Conservation (phyloP, 2,888 invertebrate species). For the Heteropelma amictum region DNA sequence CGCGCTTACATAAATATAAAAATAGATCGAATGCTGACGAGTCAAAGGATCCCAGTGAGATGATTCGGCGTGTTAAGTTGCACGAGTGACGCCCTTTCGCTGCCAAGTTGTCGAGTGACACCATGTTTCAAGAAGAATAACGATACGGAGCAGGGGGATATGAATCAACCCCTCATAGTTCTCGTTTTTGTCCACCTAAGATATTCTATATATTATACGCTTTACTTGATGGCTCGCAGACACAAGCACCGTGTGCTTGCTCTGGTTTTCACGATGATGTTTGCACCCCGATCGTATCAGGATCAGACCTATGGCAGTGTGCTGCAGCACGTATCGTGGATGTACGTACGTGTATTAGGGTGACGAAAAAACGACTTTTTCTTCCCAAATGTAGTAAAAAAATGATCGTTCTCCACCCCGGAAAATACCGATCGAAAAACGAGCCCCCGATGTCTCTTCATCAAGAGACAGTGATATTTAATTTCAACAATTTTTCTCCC, state of each 20-base stretch:
- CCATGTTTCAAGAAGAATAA: conserved; percentile 17
- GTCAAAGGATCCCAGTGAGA: background rate
- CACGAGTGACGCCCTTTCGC: background rate
- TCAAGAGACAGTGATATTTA: too few relatives aligned
- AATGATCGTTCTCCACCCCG: too few relatives aligned
- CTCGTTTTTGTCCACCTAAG: conserved; percentile 5
- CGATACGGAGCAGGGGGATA: conserved; percentile 31
- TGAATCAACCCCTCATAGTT: conserved; percentile 41
- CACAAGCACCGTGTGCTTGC: conserved; percentile 11
- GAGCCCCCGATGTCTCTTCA: too few relatives aligned
- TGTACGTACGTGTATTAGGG: too few relatives aligned
- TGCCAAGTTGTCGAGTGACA: background rate
- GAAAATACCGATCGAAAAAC: too few relatives aligned
- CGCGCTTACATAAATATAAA: conserved; percentile 8
- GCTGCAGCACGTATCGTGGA: too few relatives aligned
- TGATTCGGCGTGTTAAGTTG: background rate
- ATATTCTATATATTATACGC: conserved; percentile 25
- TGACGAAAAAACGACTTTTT: too few relatives aligned
- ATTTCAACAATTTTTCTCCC: too few relatives aligned
- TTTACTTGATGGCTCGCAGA: conserved; percentile 23
- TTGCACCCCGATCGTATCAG: conserved; percentile 42
- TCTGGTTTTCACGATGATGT: conserved; percentile 36
- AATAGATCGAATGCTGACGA: background rate
- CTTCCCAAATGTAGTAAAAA: too few relatives aligned
- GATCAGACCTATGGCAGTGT: conserved; percentile 10